phyloP scores from a whole-genome alignment of 2,797 vertebrate genomes.

The Carcharodon carcharias region DNA sequence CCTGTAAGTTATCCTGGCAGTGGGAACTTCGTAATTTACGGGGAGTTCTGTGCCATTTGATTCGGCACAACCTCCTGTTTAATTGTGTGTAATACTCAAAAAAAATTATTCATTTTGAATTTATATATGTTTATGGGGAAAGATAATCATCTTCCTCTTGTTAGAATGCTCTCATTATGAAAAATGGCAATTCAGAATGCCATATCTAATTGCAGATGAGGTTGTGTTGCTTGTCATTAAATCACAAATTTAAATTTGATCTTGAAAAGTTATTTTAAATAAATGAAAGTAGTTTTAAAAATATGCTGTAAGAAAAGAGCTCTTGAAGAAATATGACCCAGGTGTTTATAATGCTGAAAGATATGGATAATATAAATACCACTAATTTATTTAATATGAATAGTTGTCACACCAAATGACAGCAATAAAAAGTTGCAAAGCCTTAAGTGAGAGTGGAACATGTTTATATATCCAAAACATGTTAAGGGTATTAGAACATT shows the following conservation, averaged over 20 bases:
- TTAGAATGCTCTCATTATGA: background rate
- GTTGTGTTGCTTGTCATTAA: background rate
- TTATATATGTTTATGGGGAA: background rate
- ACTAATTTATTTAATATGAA: background rate
- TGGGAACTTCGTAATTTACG: background rate
- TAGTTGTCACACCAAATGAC: background rate
- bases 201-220: background rate
- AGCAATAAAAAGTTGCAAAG: background rate
- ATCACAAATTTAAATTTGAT: background rate
- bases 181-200: background rate
- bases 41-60: background rate
- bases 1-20: background rate
- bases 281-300: background rate
- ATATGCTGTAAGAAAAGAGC: background rate
- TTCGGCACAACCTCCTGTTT: background rate
- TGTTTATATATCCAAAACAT: background rate
- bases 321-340: background rate
- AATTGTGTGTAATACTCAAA: background rate
- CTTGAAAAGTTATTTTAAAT: background rate
- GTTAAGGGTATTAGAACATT: background rate
- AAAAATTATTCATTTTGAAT: background rate
- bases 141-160: background rate
- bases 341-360: background rate
- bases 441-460: background rate
- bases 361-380: background rate